Evolutionary conservation across 2,113 vertebrate genomes (phyloP), one percentile per base, ranked within the genome.

Genomic region (Rhynchomys soricoides): DNA sequence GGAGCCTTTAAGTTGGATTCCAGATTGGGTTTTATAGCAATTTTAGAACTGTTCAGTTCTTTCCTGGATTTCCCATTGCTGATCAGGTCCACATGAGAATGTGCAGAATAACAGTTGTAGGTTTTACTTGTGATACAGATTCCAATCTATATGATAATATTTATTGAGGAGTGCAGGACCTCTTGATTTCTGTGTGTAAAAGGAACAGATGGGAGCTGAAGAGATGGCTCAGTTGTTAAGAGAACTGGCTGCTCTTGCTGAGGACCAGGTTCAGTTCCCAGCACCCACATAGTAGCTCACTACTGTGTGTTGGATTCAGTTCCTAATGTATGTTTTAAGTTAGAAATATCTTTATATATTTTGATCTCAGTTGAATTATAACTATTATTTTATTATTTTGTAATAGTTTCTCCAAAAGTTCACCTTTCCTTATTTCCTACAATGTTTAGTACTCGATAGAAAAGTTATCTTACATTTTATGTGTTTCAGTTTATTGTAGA

Each of bases 341-440:
- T 68, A 94, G 15, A 95, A 92, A 43, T 94, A 70, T 15, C 31
- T n/a, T 91, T 87, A 68, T 22, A 31, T 86, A 24, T n/a, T 40
- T 92, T 62, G 3, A 13, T 21, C 29, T 86, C 19, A 70, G 29
- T 70, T 82, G 87, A 68, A 55, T 91, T 86, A 62, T 73, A 62
- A 93, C 45, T 87, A 89, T 86, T 90, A 37, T 89, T 91, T 66
- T 95, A 31, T 93, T 74, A 86, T 55, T 91, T 91, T 22, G 74
- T 34, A 74, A 16, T 0, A 21, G 83, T 78, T 93, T 12, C 15
- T 22, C 29, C 19, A 8, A n/a, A 62, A 57, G 96, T 55, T 45
- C 8, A 64, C 87, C 73, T 77, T 95, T 87, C 12, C 52, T 21
- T 93, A 87, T 48, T 48, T 48, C 10, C 10, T 66, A 34, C 19